These are phyloP conservation scores for Fulmarus glacialis DNA, from an alignment of 2,113 vertebrate genomes.

Conservation along the genomic window DNA sequence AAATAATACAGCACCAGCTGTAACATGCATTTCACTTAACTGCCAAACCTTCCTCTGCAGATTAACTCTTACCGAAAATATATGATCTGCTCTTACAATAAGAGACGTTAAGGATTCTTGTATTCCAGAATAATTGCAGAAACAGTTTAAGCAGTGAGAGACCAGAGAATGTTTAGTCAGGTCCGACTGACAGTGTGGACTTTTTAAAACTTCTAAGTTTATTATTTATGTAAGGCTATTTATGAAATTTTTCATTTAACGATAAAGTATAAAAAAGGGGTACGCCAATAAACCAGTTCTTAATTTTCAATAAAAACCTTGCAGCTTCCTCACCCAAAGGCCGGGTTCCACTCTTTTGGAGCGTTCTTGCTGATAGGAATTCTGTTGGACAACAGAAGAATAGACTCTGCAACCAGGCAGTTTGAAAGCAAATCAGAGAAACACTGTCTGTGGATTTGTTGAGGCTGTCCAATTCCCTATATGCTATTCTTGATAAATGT, in stretches of 20 bases:
- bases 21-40: constrained; percentile 46
- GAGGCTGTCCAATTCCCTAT: constrained; percentile 5
- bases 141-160: neutral
- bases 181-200: neutral
- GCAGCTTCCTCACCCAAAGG: neutral
- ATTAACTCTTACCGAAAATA: constrained; percentile 43
- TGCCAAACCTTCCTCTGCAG: constrained; percentile 52
- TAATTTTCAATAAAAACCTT: neutral
- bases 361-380: neutral
- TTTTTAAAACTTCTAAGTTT: neutral
- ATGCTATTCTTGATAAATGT: neutral
- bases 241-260: constrained; percentile 33
- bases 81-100: constrained; percentile 24
- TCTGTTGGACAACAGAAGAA: neutral
- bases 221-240: constrained; percentile 60
- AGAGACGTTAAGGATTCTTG: constrained; percentile 41
- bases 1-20: constrained; percentile 30
- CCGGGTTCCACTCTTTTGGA: fast-evolving
- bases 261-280: neutral
- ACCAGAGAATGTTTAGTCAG: constrained; percentile 1
- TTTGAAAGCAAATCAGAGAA: neutral
- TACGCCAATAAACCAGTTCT: neutral
- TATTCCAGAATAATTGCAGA: constrained; percentile 26
- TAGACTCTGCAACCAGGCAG: neutral
- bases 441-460: neutral